Base-by-base conservation (phyloP, 2,888 invertebrate genomes). In the Tromatobia lineatoria region DNA sequence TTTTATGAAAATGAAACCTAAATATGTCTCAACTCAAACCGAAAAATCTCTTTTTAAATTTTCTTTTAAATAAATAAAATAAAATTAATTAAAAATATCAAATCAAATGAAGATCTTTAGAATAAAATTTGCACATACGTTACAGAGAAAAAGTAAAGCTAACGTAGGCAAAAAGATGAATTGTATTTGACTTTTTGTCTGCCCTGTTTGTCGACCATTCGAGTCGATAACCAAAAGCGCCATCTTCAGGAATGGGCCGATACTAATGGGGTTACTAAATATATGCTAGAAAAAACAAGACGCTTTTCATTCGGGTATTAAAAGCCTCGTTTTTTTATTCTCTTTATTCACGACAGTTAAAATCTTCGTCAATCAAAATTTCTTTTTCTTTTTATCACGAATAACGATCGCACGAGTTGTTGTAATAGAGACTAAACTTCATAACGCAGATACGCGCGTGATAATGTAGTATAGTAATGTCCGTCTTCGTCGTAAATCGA, bases 271-370 rank as follows among this genome's bases (percentile, higher is more conserved):
- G 52, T 47, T 25, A 59, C 13, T 75, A 38, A 47, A 45, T 18
- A 45, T 18, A 18, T 45, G n/a, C 13, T 61, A 25, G 4, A 25
- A 69, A 25, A 82, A 50, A 52, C 18, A n/a, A 23, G 18, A 25
- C 54, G 18, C 42, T 23, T 47, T 45, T 13, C 7, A 42, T 54
- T 82, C 23, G 78, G 78, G 78, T 83, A 83, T 79, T 75, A 83
- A 83, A 83, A 74, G 82, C 82, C 69, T 83, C 75, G 42, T 64
- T 83, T 79, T n/a, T 82, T 78, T 78, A 74, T 83, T 83, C 75
- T 70, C 74, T 82, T 71, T 76, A 77, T 77, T 77, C 71, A 77
- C 76, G 74, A 77, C 77, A 73, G 66, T 82, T 52, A 57, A 81
- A 76, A 75, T 81, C 66, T 76, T 54, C n/a, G 42, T 47, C 66